These are phyloP conservation scores for Eudasyphora cyanicolor DNA, from an alignment of 2,888 invertebrate genomes.

Conservation along the genomic window DNA sequence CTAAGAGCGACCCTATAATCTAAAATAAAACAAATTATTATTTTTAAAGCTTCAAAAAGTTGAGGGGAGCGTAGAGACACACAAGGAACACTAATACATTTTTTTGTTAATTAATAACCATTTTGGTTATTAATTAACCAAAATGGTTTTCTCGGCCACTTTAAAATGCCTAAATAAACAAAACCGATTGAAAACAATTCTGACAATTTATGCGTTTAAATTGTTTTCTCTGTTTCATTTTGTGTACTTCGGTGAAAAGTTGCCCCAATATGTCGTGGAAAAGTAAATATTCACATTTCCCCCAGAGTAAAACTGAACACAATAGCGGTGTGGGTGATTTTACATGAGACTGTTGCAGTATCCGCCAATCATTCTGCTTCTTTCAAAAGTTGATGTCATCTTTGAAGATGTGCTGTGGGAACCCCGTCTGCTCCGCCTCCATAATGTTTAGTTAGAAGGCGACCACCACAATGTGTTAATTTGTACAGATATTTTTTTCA, in stretches of 20 bases:
- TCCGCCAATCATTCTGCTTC: background rate
- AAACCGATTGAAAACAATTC: background rate
- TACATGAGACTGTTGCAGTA: background rate
- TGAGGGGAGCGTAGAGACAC: too few species aligned
- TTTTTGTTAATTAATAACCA: background rate
- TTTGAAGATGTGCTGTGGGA: background rate
- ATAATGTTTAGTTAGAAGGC: background rate
- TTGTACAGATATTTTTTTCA: background rate
- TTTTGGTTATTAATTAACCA: background rate
- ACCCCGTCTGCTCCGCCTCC: background rate
- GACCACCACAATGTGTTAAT: background rate
- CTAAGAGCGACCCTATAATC: background rate
- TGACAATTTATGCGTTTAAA: background rate
- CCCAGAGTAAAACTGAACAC: background rate
- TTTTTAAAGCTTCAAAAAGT: too few species aligned
- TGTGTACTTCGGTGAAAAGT: conserved; percentile 2
- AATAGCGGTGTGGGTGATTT: background rate
- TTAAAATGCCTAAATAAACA: conserved; percentile 7
- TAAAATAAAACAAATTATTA: background rate
- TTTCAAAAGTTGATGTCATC: conserved; percentile 53
- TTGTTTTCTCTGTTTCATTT: conserved; percentile 11
- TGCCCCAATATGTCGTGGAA: conserved; percentile 39
- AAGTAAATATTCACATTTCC: conserved; percentile 37
- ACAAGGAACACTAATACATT: background rate
- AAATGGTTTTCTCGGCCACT: background rate